Evolutionary conservation across 2,888 invertebrate species (phyloP), one percentile per base, ranked within the genome.

Genomic region (Athetis lepigone): DNA sequence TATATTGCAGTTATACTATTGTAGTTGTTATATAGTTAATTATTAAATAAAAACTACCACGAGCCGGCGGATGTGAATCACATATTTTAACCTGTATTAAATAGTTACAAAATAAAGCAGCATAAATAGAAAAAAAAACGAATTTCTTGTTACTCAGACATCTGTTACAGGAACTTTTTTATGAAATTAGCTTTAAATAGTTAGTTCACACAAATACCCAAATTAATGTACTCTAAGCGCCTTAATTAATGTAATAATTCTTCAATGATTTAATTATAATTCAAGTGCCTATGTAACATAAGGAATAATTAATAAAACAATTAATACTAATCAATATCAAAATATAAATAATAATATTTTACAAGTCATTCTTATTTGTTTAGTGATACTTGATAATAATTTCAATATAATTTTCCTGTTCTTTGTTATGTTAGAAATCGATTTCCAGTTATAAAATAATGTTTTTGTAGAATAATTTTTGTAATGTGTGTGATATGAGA

Each of bases 401-500:
- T n/a, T n/a, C 4, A 54, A 45, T 47, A 36, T 52, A 52, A 69
- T 65, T 57, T 51, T 19, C 29, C 33, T 57, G 33, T 49, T 18
- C 40, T 57, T 40, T 57, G 27, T 61, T 55, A 25, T 47, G 37
- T 50, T 49, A 52, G 2, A 21, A 23, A 47, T 55, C 13, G 3
- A 21, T 51, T 59, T 39, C 27, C 42, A 42, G 25, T 57, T 43
- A 37, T 25, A 45, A 37, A 59, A 51, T 40, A n/a, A 19, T 56
- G 27, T 67, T 66, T 62, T 42, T 52, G 16, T 62, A 25, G 11
- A 29, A 59, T 55, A 42, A 50, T 50, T 50, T 19, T n/a, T 25
- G 36, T 51, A 40, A n/a, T n/a, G 33, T 66, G 23, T 47, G 49
- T 73, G 42, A 49, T 40, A n/a, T 39, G 16, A 54, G 29, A 21